These are phyloP conservation scores for Desoria tigrina DNA, from an alignment of 2,888 invertebrate species.

Conservation along the genomic window DNA sequence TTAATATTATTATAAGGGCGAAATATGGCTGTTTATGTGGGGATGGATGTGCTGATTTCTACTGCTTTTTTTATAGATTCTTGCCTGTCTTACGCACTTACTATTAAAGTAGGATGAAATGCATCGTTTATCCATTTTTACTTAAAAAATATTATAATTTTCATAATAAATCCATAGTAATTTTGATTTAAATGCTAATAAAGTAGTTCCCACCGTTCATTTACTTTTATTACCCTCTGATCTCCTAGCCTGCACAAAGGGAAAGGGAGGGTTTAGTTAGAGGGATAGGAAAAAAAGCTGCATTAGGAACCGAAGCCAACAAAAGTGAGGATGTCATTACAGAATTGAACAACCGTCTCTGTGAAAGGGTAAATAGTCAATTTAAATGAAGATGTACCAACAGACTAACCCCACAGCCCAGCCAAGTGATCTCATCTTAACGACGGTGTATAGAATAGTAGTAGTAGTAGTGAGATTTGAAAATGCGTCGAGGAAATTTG, in stretches of 20 bases:
- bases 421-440: background rate
- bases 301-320: background rate
- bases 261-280: background rate
- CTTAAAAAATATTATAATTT: background rate
- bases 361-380: conserved; percentile 18
- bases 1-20: background rate
- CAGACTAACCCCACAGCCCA: background rate
- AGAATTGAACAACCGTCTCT: background rate
- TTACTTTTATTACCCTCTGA: conserved; percentile 10
- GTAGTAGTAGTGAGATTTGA: background rate
- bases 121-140: background rate
- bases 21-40: background rate
- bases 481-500: conserved; percentile 32
- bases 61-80: background rate
- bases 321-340: conserved; percentile 6
- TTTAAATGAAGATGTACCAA: conserved; percentile 19
- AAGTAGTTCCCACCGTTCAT: conserved; percentile 8
- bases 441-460: background rate
- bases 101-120: background rate
- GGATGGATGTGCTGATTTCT: conserved; percentile 1
- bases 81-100: background rate
- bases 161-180: conserved; percentile 19
- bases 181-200: conserved; percentile 20
- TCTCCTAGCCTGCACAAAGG: background rate
- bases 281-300: background rate